Evolutionary conservation across 2,113 vertebrate genomes (phyloP).

Genomic region (Verasper variegatus): DNA sequence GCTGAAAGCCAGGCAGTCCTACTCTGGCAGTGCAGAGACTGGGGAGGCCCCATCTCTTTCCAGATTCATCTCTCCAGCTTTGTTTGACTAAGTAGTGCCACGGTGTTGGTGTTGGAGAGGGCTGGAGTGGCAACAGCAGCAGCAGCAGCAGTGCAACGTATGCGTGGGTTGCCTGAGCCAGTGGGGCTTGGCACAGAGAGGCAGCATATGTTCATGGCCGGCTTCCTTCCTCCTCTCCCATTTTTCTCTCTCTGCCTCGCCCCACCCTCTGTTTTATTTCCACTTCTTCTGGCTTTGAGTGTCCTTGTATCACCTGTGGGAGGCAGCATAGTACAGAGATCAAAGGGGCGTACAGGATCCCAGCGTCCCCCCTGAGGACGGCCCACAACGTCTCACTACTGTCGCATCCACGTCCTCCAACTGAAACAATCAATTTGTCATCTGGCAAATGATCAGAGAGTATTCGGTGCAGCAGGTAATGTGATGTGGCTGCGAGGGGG

Average conservation of each 20-base stretch:
- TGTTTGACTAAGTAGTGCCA: conserved; percentile 79
- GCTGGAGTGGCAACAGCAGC: conserved; percentile 70
- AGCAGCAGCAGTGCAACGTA: conserved; percentile 68
- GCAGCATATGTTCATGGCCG: conserved; percentile 79
- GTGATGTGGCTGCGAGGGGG: conserved; percentile 52
- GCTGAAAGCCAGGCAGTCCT: conserved; percentile 57
- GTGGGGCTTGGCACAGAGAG: conserved; percentile 76
- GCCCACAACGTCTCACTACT: conserved; percentile 40
- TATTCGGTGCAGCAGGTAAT: conserved; percentile 52
- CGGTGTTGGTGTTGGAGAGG: conserved; percentile 75
- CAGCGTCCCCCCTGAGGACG: conserved; percentile 23
- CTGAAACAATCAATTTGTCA: conserved; percentile 64
- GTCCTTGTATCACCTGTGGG: conserved; percentile 46
- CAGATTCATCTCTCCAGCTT: conserved; percentile 75
- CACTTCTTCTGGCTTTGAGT: conserved; percentile 13
- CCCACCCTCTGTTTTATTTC: conserved; percentile 7
- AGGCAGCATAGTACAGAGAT: conserved; percentile 49
- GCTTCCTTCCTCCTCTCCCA: conserved; percentile 71
- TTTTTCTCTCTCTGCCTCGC: conserved; percentile 29
- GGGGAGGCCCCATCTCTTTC: conserved; percentile 69
- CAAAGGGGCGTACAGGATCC: conserved; percentile 50
- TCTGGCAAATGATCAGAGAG: conserved; percentile 72
- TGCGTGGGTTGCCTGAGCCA: conserved; percentile 77
- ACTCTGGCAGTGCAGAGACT: conserved; percentile 59
- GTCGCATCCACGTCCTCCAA: conserved; percentile 30